These are phyloP conservation scores for Anabas testudineus DNA, from an alignment of 2,797 vertebrate genomes.

Conservation along the genomic window DNA sequence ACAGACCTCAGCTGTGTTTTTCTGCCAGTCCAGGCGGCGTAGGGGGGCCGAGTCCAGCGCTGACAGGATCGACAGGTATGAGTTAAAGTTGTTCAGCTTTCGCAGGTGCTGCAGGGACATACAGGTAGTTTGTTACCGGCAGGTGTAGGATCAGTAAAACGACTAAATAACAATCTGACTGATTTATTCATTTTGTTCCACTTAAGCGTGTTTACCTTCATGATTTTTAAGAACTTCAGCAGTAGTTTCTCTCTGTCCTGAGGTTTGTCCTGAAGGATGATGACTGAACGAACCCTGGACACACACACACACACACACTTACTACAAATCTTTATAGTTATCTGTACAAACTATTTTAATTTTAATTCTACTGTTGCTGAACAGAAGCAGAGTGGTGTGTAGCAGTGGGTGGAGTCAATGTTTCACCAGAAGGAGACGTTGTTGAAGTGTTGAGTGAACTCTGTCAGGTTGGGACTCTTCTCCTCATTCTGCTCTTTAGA, in stretches of 20 bases:
- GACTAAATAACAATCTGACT: no score
- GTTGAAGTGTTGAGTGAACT: conserved; percentile 97
- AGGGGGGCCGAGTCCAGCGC: conserved; percentile 94
- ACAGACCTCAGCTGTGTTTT: conserved; percentile 91
- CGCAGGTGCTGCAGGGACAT: conserved; percentile 87
- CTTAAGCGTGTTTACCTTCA: conserved; percentile 87
- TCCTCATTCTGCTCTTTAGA: conserved; percentile 94
- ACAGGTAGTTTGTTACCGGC: conserved; percentile 5
- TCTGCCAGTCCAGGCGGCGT: conserved; percentile 95
- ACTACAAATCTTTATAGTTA: no score
- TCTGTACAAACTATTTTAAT: background rate
- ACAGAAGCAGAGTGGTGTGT: background rate
- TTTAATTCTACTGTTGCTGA: background rate
- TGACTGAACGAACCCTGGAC: conserved; percentile 93
- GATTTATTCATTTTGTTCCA: background rate
- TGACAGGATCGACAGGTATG: conserved; percentile 95
- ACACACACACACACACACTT: conserved; percentile 20
- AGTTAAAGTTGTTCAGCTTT: conserved; percentile 97
- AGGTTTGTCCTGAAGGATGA: conserved; percentile 94
- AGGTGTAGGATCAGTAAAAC: background rate
- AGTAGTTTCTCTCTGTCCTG: conserved; percentile 93
- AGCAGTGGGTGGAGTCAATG: background rate
- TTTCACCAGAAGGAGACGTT: conserved; percentile 94
- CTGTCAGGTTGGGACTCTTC: conserved; percentile 90
- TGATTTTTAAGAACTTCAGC: conserved; percentile 94